Conservation (phyloP, 2,888 invertebrate species). For the Coelopa pilipes region DNA sequence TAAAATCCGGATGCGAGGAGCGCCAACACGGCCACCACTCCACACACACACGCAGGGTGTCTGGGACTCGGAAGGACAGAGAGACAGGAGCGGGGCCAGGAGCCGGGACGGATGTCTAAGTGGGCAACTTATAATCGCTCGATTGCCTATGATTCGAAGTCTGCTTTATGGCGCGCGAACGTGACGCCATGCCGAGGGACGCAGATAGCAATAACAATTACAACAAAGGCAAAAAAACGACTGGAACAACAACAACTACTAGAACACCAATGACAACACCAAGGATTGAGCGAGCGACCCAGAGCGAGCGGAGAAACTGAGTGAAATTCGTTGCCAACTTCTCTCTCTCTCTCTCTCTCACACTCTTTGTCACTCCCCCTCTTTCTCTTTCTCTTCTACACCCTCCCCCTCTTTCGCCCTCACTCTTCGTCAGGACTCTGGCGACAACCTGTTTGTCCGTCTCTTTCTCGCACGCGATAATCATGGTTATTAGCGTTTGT, state of each 20-base stretch:
- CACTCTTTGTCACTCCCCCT: too few species aligned
- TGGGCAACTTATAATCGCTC: constrained; percentile 27
- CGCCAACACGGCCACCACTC: not conserved
- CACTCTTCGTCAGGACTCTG: too few species aligned
- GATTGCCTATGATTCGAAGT: constrained; percentile 33
- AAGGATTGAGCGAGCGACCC: not conserved
- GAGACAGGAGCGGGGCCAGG: too few species aligned
- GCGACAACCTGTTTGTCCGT: not conserved
- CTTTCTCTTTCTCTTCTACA: too few species aligned
- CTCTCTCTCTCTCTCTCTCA: not conserved
- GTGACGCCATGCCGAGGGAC: constrained; percentile 17
- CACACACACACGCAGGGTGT: constrained; percentile 12
- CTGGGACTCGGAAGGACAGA: too few species aligned
- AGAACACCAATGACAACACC: too few species aligned
- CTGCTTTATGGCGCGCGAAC: constrained; percentile 32
- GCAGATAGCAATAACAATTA: too few species aligned
- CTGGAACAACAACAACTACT: too few species aligned
- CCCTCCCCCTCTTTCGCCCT: not conserved
- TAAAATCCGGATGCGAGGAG: constrained; percentile 36
- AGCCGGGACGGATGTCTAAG: not conserved
- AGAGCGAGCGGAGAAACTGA: not conserved
- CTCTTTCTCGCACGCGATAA: constrained; percentile 23
- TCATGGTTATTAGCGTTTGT: constrained; percentile 22
- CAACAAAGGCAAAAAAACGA: too few species aligned
- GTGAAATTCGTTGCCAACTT: not conserved